A percentile compares a stretch with the other conserved stretches of the same genome.
These are phyloP conservation scores for Megalopta genalis DNA, from an alignment of 1,140 invertebrate species.

Conservation along the genomic window DNA sequence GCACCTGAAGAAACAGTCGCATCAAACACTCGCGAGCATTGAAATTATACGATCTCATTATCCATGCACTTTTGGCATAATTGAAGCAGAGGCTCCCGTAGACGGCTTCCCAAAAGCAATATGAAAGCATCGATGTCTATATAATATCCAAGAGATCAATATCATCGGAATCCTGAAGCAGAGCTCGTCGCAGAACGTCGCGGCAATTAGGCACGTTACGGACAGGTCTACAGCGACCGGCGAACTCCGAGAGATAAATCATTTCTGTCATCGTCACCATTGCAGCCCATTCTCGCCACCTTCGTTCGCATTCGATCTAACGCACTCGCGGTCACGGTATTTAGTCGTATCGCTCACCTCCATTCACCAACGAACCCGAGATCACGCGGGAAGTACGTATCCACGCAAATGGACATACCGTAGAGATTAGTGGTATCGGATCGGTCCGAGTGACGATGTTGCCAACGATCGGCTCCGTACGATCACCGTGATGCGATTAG, in stretches of 20 bases:
- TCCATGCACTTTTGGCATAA: too few species aligned
- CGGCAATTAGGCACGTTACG: not conserved
- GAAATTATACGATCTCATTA: too few species aligned
- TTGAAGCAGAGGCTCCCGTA: too few species aligned
- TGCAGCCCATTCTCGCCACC: not conserved
- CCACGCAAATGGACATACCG: not conserved
- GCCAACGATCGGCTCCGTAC: not conserved
- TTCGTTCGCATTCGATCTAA: conserved; percentile 8
- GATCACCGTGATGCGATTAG: conserved; percentile 52
- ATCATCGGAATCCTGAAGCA: too few species aligned
- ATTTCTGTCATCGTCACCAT: not conserved
- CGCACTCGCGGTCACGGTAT: conserved; percentile 22
- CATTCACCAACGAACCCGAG: not conserved
- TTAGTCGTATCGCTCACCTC: not conserved
- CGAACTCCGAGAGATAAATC: not conserved
- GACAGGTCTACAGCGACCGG: conserved; percentile 30
- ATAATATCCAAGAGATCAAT: too few species aligned
- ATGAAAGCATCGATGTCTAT: too few species aligned
- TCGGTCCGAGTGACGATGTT: not conserved
- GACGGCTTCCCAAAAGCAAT: too few species aligned
- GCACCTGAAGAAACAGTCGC: too few species aligned
- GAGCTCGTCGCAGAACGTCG: too few species aligned
- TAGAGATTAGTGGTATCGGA: conserved; percentile 11
- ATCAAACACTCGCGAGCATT: too few species aligned
- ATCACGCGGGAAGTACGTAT: not conserved